A percentile compares a stretch with the other conserved stretches of the same genome.
Conservation (phyloP, 2,888 invertebrate species). For the Caenorhabditis sp. region DNA sequence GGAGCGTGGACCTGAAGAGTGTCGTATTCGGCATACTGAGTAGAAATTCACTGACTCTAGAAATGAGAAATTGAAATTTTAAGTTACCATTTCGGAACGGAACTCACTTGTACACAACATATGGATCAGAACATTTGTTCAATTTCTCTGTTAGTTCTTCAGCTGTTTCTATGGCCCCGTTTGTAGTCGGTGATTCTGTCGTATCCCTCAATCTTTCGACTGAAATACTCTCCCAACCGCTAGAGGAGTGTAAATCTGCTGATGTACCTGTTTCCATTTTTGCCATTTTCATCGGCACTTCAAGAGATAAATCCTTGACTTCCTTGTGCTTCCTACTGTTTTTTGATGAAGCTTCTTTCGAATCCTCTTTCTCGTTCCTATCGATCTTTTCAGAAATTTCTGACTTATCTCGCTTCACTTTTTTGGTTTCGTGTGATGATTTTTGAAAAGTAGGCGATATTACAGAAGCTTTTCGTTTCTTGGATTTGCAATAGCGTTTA, state of each 20-base stretch:
- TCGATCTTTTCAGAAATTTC: background rate
- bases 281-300: background rate
- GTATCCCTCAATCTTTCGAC: too few species aligned
- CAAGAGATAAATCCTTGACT: background rate
- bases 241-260: too few species aligned
- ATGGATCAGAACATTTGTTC: conserved; percentile 31
- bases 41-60: conserved; percentile 52
- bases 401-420: background rate
- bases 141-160: conserved; percentile 45
- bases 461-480: conserved; percentile 39
- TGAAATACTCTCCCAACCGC: too few species aligned
- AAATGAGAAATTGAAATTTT: background rate
- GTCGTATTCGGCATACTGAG: conserved; percentile 22
- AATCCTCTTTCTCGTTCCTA: conserved; percentile 3
- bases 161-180: background rate
- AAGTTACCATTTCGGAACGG: background rate
- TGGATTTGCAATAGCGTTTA: conserved; percentile 24
- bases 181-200: background rate
- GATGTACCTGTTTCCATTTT: conserved; percentile 7
- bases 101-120: conserved; percentile 51
- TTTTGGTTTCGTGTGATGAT: conserved; percentile 6
- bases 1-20: conserved; percentile 10
- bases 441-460: conserved; percentile 25
- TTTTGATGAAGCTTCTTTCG: background rate
- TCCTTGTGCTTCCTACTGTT: background rate